These are phyloP conservation scores for Himalopsyche anomala DNA, from an alignment of 2,888 invertebrate genomes.

Conservation along the genomic window DNA sequence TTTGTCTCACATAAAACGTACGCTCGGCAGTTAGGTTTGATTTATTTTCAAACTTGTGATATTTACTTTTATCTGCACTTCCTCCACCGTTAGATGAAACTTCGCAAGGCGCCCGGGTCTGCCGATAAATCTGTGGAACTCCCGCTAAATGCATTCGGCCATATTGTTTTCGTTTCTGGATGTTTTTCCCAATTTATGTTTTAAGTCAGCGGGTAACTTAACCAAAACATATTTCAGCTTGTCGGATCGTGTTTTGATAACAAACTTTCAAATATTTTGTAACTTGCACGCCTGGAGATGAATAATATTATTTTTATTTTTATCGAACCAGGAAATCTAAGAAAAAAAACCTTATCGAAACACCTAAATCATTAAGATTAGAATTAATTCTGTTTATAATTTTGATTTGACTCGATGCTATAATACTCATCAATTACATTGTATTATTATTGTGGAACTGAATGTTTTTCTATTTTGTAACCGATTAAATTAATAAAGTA, in stretches of 20 bases:
- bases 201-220: not conserved
- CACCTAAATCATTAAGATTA: no score
- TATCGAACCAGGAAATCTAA: no score
- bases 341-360: no score
- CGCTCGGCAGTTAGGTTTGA: constrained; percentile 2
- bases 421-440: no score
- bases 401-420: no score
- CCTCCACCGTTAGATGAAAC: not conserved
- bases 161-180: constrained; percentile 22
- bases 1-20: constrained; percentile 30
- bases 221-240: not conserved
- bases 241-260: constrained; percentile 26
- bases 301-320: no score
- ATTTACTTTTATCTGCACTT: constrained; percentile 30
- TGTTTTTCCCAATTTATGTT: constrained; percentile 22
- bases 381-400: no score
- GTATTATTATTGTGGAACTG: no score
- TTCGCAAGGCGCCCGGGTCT: not conserved
- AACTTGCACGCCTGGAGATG: no score
- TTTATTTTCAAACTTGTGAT: constrained; percentile 11
- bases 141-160: constrained; percentile 30
- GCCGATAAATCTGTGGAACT: not conserved
- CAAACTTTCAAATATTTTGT: not conserved
- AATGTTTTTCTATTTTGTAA: no score
- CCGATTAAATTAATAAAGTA: no score